A percentile compares a stretch with the other conserved stretches of the same genome.
phyloP scores from a whole-genome alignment of 2,113 vertebrate genomes.

The Python bivittatus region DNA sequence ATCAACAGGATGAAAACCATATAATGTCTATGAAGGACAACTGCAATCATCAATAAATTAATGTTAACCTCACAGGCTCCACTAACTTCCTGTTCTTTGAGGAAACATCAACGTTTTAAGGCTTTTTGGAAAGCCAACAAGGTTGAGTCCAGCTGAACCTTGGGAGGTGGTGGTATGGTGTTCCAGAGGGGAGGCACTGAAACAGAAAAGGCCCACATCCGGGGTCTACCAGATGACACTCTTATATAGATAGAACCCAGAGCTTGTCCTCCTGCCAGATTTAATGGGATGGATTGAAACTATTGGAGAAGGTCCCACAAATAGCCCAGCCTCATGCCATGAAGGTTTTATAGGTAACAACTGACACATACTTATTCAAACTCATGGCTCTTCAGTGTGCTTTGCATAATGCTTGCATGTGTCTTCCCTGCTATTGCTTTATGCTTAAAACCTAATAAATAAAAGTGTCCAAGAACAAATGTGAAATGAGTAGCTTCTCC shows the following conservation, averaged over 20 bases:
- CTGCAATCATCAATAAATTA: too few species aligned
- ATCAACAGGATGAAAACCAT: too few species aligned
- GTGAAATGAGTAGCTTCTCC: background rate
- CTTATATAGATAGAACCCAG: background rate
- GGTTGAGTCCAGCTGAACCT: too few species aligned
- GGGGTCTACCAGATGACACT: background rate
- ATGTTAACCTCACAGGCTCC: too few species aligned
- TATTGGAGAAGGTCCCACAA: background rate
- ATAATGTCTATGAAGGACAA: too few species aligned
- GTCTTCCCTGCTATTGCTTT: background rate
- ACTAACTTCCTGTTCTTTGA: too few species aligned
- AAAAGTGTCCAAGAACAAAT: background rate
- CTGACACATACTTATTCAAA: background rate
- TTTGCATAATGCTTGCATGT: background rate
- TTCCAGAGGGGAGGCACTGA: too few species aligned
- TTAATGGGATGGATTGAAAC: background rate
- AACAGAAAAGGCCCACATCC: too few species aligned
- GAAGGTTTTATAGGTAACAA: background rate
- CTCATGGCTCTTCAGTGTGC: background rate
- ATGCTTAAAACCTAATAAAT: background rate
- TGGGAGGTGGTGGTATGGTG: too few species aligned
- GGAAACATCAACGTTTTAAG: too few species aligned
- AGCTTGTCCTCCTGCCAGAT: background rate
- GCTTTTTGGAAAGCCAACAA: too few species aligned
- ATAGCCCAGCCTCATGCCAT: background rate